phyloP scores from a whole-genome alignment of 2,888 invertebrate genomes.

The Conomelus anceps region DNA sequence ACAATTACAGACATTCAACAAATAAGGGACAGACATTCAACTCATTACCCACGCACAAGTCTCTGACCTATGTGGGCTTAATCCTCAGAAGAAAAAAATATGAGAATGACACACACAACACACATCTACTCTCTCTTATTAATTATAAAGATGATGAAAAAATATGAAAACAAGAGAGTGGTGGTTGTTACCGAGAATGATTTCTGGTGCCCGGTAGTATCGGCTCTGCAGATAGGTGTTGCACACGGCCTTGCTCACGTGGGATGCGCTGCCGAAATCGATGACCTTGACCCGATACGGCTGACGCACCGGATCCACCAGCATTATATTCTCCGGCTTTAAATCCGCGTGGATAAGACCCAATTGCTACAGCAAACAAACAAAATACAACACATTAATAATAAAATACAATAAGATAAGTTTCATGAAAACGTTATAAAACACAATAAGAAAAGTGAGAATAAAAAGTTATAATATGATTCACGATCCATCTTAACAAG shows the following conservation, averaged over 20 bases:
- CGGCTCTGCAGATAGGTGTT: conserved; percentile 99
- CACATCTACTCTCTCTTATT: too few relatives aligned
- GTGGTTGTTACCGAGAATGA: conserved; percentile 68
- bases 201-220: conserved; percentile 96
- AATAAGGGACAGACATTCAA: too few relatives aligned
- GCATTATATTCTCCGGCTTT: conserved; percentile 99
- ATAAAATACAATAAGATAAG: neutral
- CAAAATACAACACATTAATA: neutral
- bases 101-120: too few relatives aligned
- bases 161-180: too few relatives aligned
- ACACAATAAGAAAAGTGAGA: too few relatives aligned
- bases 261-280: conserved; percentile 98
- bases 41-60: too few relatives aligned
- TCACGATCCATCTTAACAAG: too few relatives aligned
- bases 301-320: conserved; percentile 95
- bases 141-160: too few relatives aligned
- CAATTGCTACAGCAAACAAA: conserved; percentile 66
- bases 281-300: conserved; percentile 99
- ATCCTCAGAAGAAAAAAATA: too few relatives aligned
- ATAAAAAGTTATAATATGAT: too few relatives aligned
- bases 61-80: too few relatives aligned
- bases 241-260: conserved; percentile 98
- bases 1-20: too few relatives aligned
- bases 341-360: conserved; percentile 99
- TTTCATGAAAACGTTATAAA: neutral